Evolutionary conservation across 2,113 vertebrate species (phyloP).

Genomic region (Stegostoma tigrinum): DNA sequence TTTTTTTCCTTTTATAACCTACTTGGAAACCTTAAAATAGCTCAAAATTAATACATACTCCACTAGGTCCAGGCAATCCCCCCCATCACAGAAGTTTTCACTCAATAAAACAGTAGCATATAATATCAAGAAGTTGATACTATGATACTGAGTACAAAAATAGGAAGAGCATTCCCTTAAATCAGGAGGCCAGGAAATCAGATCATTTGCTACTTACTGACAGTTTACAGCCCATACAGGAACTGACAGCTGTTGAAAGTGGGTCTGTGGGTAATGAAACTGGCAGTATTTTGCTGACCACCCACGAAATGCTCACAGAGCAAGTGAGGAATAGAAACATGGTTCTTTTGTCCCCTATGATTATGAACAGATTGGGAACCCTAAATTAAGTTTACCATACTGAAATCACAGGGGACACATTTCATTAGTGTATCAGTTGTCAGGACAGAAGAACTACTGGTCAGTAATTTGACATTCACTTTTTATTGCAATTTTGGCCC

Average conservation of each 20-base stretch:
- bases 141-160: background rate
- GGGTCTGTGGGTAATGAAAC: background rate
- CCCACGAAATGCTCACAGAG: background rate
- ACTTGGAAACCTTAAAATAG: background rate
- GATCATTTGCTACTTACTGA: background rate
- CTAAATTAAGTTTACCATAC: background rate
- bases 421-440: background rate
- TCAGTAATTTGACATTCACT: background rate
- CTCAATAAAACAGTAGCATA: background rate
- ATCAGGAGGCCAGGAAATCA: background rate
- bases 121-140: background rate
- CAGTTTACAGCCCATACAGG: background rate
- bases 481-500: background rate
- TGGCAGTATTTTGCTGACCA: background rate
- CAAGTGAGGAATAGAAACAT: background rate
- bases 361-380: background rate
- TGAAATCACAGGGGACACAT: background rate
- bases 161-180: background rate
- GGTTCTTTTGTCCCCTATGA: background rate
- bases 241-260: background rate
- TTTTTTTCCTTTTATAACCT: background rate
- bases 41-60: background rate
- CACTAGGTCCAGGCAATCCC: background rate
- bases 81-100: background rate
- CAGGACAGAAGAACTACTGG: background rate